Base-by-base conservation (phyloP, 35 echinoderm and acorn worm genomes). In the Diadema setosum region DNA sequence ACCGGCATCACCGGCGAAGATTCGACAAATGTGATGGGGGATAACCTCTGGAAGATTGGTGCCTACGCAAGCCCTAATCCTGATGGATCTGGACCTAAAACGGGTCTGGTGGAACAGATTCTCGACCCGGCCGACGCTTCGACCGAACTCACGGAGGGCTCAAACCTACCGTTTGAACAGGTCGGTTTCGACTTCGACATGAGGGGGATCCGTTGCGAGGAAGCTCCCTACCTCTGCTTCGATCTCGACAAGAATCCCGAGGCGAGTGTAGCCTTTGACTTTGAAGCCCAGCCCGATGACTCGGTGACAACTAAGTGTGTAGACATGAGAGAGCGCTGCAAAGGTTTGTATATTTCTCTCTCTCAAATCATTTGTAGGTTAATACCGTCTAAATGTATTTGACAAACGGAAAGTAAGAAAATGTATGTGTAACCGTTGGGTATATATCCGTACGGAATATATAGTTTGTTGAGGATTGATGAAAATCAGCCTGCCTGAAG, bases 271-370 rank as follows among this genome's bases (percentile, higher is more conserved):
- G 80, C 91, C 69, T 96, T 91, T 65, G 85, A 78, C 2, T 96
- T 96, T 74, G 88, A 88, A 23, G 90, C 94, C 2, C 46, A 76
- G 24, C 93, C 94, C 76, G 76, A 82, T 20, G 84, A 96, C 41
- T 81, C 85, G 27, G 89, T 86, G 23, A 86, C 91, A 42, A 86
- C 86, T 61, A 70, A 81, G 40, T 96, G 94, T 58, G 34, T 88
- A 25, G 89, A 90, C 57, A 91, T 92, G 44, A 63, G 64, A 50
- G 94, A 96, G 80, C 80, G 91, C 41, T 96, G 94, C 59, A 87
- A 92, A 88, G 94, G 94, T 96, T n/a, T n/a, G n/a, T n/a, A n/a
- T n/a, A n/a, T n/a, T n/a, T n/a, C n/a, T n/a, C n/a, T n/a, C n/a
- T n/a, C n/a, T n/a, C n/a, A n/a, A n/a, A n/a, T n/a, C n/a, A n/a